A percentile compares a stretch with the other conserved stretches of the same genome.
phyloP scores from a whole-genome alignment of 2,113 vertebrate species.

The Takifugu flavidus region DNA sequence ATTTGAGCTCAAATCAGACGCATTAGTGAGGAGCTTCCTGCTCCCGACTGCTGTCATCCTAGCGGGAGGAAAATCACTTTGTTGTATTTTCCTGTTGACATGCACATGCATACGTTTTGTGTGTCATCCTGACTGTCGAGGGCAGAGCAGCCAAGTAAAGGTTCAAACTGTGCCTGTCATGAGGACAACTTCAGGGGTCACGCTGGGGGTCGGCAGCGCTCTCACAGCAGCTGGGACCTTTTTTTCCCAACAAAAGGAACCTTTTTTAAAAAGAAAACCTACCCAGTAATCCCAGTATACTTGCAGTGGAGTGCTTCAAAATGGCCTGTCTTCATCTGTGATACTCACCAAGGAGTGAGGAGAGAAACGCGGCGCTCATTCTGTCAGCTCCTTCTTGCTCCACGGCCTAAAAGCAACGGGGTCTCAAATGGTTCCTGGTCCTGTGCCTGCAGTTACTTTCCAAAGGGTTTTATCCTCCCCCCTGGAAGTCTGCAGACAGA shows the following conservation, averaged over 20 bases:
- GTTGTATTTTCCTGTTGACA: conserved; percentile 29
- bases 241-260: no score
- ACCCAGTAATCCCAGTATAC: no score
- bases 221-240: no score
- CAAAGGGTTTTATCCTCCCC: neutral
- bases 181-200: no score
- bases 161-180: conserved; percentile 1
- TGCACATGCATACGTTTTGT: neutral
- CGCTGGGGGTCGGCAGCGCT: no score
- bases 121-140: no score
- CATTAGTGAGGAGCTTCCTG: conserved; percentile 25
- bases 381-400: conserved; percentile 1
- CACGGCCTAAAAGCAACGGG: no score
- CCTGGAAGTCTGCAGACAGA: neutral
- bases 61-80: conserved; percentile 50
- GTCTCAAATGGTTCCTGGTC: no score
- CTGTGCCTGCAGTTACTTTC: no score
- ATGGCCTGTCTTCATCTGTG: conserved; percentile 6
- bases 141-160: neutral
- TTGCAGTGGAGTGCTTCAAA: no score
- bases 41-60: conserved; percentile 35
- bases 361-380: conserved; percentile 39
- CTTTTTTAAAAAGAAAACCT: no score
- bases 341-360: conserved; percentile 56
- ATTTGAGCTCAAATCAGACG: neutral